These are phyloP conservation scores for Dryobota labecula DNA, from an alignment of 2,888 invertebrate species.

Conservation along the genomic window DNA sequence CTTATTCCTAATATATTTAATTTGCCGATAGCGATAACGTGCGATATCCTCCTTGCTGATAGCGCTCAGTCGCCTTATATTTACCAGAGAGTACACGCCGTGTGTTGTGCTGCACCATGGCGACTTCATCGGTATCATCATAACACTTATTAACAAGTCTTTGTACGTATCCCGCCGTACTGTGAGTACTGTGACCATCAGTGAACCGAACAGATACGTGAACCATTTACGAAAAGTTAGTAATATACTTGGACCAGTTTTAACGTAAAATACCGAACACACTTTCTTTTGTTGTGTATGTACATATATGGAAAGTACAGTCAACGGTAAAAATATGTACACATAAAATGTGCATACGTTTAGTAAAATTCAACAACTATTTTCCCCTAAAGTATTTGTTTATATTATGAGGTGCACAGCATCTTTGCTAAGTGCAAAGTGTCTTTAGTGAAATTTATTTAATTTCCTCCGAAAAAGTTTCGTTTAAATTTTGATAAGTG, in stretches of 20 bases:
- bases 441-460: background rate
- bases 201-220: background rate
- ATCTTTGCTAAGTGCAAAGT: background rate
- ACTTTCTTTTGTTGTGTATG: background rate
- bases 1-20: background rate
- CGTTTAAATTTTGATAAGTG: background rate
- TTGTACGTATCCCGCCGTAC: background rate
- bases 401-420: background rate
- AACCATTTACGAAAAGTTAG: constrained; percentile 10
- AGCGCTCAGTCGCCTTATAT: background rate
- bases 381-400: background rate
- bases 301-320: background rate
- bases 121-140: background rate
- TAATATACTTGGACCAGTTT: background rate
- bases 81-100: no score
- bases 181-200: background rate
- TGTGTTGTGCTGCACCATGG: background rate
- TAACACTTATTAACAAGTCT: background rate
- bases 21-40: constrained; percentile 41
- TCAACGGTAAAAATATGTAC: background rate
- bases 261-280: background rate
- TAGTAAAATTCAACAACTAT: background rate
- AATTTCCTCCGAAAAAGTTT: background rate
- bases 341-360: background rate
- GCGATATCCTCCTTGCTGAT: constrained; percentile 21